Evolutionary conservation across 2,888 invertebrate species (phyloP), one percentile per base, ranked within the genome.

Genomic region (Acrobasis consociella): DNA sequence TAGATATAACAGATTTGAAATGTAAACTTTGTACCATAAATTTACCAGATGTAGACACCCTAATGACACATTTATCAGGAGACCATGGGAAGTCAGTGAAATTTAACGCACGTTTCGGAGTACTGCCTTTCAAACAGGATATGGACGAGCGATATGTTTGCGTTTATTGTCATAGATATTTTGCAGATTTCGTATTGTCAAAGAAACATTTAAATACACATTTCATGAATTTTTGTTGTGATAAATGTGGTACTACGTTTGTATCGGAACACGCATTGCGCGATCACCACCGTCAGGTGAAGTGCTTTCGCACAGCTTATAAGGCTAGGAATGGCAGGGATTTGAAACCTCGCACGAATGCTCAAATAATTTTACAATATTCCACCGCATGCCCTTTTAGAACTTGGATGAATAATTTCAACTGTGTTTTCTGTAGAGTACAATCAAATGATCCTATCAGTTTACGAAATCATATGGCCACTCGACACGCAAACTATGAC

Each of bases 341-440:
- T 0, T 72, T 87, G 68, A 83, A 81, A 53, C 87, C 88, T 7
- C 80, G 92, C 16, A 83, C 77, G 1, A 91, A 91, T 66, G 92
- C 92, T 0, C 89, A 89, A 69, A 88, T 91, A 2, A 89, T 92
- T 53, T 72, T 92, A 0, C 88, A 90, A 69, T 89, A 85, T 68
- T 90, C 91, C 0, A 89, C 92, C 0, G 91, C 86, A 0, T 85
- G 83, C 52, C 92, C 92, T 0, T 92, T 92, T 64, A 76, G 91
- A 60, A 91, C 90, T 2, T 91, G 91, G 91, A 89, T 87, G 67
- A 87, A 82, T 64, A 89, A 91, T 68, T 91, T 91, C 62, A 89
- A 87, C 68, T 92, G 92, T 63, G 87, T 91, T 0, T 90, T 92
- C 67, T 92, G 92, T 73, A 78, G 91, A 7, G 82, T 89, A 0